Conservation (phyloP, 1,140 invertebrate species). For the Ganaspis sp. region DNA sequence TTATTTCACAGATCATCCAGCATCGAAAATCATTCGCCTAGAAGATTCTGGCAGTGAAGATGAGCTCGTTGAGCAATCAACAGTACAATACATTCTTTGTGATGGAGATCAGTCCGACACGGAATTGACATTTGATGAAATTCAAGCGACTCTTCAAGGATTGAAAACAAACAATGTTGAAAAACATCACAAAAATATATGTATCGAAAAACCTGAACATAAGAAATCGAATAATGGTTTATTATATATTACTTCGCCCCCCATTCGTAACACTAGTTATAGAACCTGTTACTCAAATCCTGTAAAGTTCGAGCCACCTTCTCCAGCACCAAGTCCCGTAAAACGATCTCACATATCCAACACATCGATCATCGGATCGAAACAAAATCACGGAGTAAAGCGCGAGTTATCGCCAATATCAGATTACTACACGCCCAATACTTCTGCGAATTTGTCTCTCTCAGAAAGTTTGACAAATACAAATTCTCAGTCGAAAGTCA, state of each 20-base stretch:
- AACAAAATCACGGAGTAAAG: conserved; percentile 4
- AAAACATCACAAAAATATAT: background rate
- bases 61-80: conserved; percentile 68
- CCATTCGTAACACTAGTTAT: conserved; percentile 29
- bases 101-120: conserved; percentile 68
- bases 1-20: background rate
- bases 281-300: background rate
- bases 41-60: conserved; percentile 52
- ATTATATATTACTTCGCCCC: background rate
- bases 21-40: background rate
- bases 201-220: conserved; percentile 13
- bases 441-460: background rate
- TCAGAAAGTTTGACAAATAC: background rate
- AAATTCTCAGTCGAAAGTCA: conserved; percentile 54
- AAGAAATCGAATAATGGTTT: conserved; percentile 23
- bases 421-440: background rate
- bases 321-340: background rate
- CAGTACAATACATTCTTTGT: conserved; percentile 70
- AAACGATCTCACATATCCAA: conserved; percentile 23
- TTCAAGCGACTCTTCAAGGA: conserved; percentile 59
- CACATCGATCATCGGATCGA: conserved; percentile 2
- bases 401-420: background rate
- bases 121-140: conserved; percentile 72
- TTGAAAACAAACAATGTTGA: conserved; percentile 43
- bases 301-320: background rate